Conservation (phyloP, 92 coral and sea anemone genomes). For the Umimayanthus kanabou region DNA sequence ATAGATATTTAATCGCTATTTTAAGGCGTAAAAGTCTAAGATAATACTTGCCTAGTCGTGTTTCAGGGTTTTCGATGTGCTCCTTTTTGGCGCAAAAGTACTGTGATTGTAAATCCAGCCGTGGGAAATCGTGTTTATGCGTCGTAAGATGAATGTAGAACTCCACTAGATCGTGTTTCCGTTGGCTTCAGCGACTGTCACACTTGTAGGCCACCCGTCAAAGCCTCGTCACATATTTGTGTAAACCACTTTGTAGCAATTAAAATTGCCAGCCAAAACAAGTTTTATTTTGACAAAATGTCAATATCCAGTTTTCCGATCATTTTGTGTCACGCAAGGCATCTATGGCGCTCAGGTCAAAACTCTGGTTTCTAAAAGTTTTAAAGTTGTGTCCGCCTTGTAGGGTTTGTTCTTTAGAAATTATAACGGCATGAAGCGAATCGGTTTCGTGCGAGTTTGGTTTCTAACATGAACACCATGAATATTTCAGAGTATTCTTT, state of each 20-base stretch:
- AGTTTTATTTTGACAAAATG: conserved; percentile 13
- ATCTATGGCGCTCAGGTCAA: not conserved
- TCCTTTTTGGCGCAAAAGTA: not conserved
- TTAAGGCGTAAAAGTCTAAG: not conserved
- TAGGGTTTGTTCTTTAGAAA: not conserved
- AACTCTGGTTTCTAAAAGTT: not conserved
- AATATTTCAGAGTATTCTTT: conserved; percentile 33
- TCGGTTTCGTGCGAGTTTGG: not conserved
- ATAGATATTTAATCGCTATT: not conserved
- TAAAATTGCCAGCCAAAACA: conserved; percentile 6
- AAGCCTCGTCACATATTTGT: conserved; percentile 17
- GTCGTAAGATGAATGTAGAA: not conserved
- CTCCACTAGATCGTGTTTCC: not conserved
- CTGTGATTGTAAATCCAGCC: not conserved
- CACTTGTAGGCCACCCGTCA: conserved; percentile 32
- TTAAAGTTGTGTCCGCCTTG: not conserved
- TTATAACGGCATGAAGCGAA: not conserved
- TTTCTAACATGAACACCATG: conserved; percentile 11
- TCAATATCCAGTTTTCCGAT: not conserved
- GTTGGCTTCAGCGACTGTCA: conserved; percentile 2
- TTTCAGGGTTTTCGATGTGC: not conserved
- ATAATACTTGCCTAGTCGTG: not conserved
- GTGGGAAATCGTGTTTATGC: not conserved
- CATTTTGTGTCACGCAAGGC: not conserved
- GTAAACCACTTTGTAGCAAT: conserved; percentile 33